Percentiles rank a stretch among this genome's conserved stretches.
phyloP scores from a whole-genome alignment of 2,113 vertebrate genomes.

The Alces alces region DNA sequence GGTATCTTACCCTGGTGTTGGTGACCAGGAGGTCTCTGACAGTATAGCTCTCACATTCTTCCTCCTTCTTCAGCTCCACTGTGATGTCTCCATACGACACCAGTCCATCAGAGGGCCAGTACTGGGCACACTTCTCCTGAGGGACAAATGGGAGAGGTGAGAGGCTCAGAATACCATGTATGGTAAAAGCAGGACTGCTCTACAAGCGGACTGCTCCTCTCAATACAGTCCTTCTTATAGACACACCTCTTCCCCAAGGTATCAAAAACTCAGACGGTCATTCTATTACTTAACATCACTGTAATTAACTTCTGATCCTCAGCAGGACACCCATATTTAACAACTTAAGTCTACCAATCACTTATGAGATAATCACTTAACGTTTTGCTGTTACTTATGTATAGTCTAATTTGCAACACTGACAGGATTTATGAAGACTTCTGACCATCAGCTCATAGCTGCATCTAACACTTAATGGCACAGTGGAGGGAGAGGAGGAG shows the following conservation, averaged over 20 bases:
- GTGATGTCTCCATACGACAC: conserved; percentile 93
- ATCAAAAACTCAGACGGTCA: not conserved
- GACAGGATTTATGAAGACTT: not conserved
- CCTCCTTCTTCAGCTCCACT: conserved; percentile 96
- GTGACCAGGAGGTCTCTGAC: conserved; percentile 95
- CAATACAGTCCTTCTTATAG: not conserved
- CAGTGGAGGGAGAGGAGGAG: not conserved
- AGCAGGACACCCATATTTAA: not conserved
- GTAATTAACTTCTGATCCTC: not conserved
- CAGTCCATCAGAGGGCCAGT: conserved; percentile 92
- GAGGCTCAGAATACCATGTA: not conserved
- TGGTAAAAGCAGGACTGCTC: not conserved
- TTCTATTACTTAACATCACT: not conserved
- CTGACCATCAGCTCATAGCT: not conserved
- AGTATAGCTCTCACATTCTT: conserved; percentile 97
- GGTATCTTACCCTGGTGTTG: conserved; percentile 92
- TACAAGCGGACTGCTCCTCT: not conserved
- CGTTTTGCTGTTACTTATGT: not conserved
- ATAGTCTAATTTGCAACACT: not conserved
- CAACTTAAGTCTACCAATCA: not conserved
- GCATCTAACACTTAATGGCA: not conserved
- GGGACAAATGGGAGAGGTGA: not conserved
- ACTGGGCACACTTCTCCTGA: conserved; percentile 98
- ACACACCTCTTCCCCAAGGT: not conserved
- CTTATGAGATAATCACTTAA: not conserved